Base-by-base conservation (phyloP, 1,140 invertebrate species). In the Drosophila ogumai region DNA sequence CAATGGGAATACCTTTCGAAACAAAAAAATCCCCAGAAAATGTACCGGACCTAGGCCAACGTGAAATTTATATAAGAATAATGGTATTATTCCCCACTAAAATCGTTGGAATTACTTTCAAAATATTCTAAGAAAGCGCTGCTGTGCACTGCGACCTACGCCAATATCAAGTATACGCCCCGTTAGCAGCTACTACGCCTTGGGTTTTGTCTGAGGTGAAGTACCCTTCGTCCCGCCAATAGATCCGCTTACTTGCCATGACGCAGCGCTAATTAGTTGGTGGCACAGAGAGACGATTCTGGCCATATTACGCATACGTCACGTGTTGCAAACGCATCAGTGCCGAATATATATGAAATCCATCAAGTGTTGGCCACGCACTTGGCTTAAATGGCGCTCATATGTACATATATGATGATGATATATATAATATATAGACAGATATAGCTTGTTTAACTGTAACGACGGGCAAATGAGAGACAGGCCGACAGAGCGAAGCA, bases 321-420 rank as follows among this genome's bases (percentile, higher is more conserved):
- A 86, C 82, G 84, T 86, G 84, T 88, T 66, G 56, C 75, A 76
- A 50, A 78, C 84, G 79, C 81, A 88, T 88, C 86, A 82, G 67
- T 57, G 58, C 38, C 54, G 19, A 32, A 41, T 54, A 54, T 22
- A 22, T 36, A 36, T 22, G 50, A 22, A 44, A 19, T 36, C 40
- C 47, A 38, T 36, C 25, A 25, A 46, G 22, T 43, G 40, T 68
- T 40, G n/a, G 28, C 43, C 38, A 59, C 80, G 60, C 74, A 74
- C 65, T 65, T 71, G 75, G 71, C 59, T 71, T 71, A 43, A 38
- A 32, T 12, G 8, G n/a, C 17, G 13, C 7, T 10, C 19, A 25
- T 65, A 22, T 41, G n/a, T n/a, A n/a, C n/a, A 34, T 32, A 15
- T 10, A n/a, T 5, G 7, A 28, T 49, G 1, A 54, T 36, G 8